These are phyloP conservation scores for Yoshiicerus persimilis DNA, from an alignment of 1,140 invertebrate genomes.

Conservation along the genomic window DNA sequence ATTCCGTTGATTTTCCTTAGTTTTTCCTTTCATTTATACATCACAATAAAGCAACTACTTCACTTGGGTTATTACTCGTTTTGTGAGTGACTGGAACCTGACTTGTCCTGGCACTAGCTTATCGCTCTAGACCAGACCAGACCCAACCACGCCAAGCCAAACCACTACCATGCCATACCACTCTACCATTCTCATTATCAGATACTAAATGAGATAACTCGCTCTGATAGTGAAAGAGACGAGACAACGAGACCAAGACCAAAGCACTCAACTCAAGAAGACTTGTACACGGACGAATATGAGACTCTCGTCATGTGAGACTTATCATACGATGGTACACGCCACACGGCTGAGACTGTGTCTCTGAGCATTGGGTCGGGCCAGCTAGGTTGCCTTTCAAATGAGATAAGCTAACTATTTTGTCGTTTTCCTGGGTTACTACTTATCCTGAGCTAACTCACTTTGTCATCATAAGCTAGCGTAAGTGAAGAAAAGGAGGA, in stretches of 20 bases:
- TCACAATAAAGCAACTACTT: neutral
- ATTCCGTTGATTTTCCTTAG: neutral
- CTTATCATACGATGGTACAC: neutral
- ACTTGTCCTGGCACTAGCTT: neutral
- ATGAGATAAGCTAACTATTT: neutral
- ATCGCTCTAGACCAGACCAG: neutral
- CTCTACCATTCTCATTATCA: slow-evolving; percentile 7
- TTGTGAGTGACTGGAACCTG: slow-evolving; percentile 18
- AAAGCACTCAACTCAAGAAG: neutral
- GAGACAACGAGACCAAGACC: slow-evolving; percentile 14
- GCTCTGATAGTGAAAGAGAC: neutral
- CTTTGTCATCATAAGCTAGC: neutral
- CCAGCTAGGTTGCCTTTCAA: neutral
- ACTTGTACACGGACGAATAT: neutral
- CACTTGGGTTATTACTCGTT: slow-evolving; percentile 6
- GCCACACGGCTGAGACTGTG: neutral
- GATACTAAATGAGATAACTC: slow-evolving; percentile 7
- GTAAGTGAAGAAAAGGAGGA: neutral
- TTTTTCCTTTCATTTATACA: neutral
- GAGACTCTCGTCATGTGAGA: neutral
- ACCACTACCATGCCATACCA: neutral
- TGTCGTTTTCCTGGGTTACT: neutral
- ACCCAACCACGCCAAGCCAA: neutral
- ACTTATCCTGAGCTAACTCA: neutral
- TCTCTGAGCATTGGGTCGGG: neutral